Evolutionary conservation across 2,113 vertebrate species (phyloP).

Genomic region (Typhlomys cinereus): DNA sequence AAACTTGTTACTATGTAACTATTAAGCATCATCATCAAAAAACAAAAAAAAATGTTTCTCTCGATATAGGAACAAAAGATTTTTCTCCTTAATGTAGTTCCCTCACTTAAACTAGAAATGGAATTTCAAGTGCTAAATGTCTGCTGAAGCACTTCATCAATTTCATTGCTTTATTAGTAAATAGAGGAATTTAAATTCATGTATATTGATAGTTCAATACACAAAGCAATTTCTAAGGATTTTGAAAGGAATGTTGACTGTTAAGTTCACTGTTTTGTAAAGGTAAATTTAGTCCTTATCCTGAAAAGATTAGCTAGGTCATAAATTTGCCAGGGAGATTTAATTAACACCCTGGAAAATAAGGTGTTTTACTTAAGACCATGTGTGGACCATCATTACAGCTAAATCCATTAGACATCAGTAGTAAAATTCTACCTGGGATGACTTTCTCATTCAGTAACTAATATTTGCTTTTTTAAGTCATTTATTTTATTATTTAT

Average conservation of each 20-base stretch:
- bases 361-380: conserved; percentile 2
- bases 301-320: background rate
- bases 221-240: conserved; percentile 28
- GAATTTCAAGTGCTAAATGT: conserved; percentile 3
- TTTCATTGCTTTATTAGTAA: conserved; percentile 40
- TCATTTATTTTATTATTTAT: too few relatives aligned
- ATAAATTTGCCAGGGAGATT: conserved; percentile 11
- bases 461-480: too few relatives aligned
- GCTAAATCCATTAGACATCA: conserved; percentile 3
- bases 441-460: conserved; percentile 15
- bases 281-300: background rate
- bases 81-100: background rate
- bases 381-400: background rate
- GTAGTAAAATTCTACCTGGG: background rate
- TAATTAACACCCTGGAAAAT: background rate
- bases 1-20: background rate
- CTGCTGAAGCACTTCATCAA: conserved; percentile 9
- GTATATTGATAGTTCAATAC: conserved; percentile 20
- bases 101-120: background rate
- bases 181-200: conserved; percentile 9
- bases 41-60: background rate
- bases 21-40: background rate
- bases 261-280: background rate
- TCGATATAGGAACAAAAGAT: conserved; percentile 37
- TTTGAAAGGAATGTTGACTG: background rate